Conservation (phyloP, 2,113 vertebrate species). For the Pithys albifrons region DNA sequence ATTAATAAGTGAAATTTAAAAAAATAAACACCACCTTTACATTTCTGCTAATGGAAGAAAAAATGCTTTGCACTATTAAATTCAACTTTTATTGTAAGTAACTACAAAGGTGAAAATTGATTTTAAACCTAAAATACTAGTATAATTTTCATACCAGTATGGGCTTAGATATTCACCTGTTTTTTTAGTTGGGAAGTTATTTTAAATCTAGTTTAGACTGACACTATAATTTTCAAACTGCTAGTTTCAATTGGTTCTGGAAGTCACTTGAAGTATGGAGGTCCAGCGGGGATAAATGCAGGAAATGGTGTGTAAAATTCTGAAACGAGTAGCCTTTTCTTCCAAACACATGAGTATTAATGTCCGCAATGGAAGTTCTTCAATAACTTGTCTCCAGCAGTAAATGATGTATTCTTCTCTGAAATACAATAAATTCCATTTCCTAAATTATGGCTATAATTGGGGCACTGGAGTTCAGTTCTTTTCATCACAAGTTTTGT, state of each 20-base stretch:
- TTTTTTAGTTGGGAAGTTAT: neutral
- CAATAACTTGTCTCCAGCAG: neutral
- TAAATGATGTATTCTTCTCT: neutral
- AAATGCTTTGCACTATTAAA: neutral
- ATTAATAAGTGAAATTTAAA: neutral
- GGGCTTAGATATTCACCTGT: neutral
- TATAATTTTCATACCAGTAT: neutral
- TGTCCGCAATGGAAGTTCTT: neutral
- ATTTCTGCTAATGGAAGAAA: neutral
- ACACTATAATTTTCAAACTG: constrained; percentile 28
- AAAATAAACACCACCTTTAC: neutral
- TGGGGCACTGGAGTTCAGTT: neutral
- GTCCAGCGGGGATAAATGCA: constrained; percentile 43
- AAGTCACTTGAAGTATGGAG: neutral
- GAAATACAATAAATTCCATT: neutral
- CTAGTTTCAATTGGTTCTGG: constrained; percentile 21
- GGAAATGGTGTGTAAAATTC: constrained; percentile 48
- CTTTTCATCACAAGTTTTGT: constrained; percentile 1
- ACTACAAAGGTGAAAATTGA: neutral
- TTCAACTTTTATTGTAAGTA: neutral
- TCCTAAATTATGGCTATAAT: neutral
- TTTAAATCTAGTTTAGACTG: neutral
- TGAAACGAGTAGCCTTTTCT: constrained; percentile 34
- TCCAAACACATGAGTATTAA: constrained; percentile 7
- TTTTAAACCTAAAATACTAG: neutral